Evolutionary conservation across 2,113 vertebrate genomes (phyloP).

Genomic region (Argyrosomus japonicus): DNA sequence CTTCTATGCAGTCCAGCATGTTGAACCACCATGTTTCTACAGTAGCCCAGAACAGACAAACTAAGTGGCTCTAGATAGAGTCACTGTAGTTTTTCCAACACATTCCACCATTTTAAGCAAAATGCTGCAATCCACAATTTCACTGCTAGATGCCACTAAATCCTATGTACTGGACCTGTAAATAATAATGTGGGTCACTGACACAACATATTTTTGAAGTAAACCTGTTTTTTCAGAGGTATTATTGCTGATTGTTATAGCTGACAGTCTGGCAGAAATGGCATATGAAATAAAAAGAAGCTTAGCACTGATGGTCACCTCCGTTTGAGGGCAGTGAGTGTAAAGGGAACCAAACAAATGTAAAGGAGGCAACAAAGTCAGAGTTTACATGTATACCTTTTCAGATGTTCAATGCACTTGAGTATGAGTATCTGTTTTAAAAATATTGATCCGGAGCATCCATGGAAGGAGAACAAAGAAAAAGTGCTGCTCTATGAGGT

Average conservation of each 20-base stretch:
- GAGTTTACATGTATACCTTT: background rate
- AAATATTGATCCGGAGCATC: slow-evolving; percentile 7
- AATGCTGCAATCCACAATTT: no score
- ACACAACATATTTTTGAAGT: background rate
- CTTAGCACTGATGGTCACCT: background rate
- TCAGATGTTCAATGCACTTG: slow-evolving; percentile 10
- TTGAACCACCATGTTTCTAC: no score
- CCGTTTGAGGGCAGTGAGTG: background rate
- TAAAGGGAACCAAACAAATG: background rate
- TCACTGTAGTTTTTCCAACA: no score
- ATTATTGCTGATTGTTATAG: background rate
- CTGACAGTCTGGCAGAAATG: background rate
- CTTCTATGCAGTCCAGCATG: no score
- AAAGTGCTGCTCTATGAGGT: background rate
- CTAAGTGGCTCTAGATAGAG: no score
- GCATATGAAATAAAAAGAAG: background rate
- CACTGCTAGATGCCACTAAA: no score
- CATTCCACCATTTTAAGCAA: no score
- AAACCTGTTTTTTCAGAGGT: background rate
- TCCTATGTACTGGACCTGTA: no score
- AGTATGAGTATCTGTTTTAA: background rate
- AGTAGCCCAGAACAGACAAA: no score
- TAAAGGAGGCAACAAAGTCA: background rate
- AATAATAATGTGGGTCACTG: background rate
- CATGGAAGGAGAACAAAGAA: background rate